Evolutionary conservation across 2,888 invertebrate species (phyloP), one percentile per base, ranked within the genome.

Genomic region (Acronicta aceris): DNA sequence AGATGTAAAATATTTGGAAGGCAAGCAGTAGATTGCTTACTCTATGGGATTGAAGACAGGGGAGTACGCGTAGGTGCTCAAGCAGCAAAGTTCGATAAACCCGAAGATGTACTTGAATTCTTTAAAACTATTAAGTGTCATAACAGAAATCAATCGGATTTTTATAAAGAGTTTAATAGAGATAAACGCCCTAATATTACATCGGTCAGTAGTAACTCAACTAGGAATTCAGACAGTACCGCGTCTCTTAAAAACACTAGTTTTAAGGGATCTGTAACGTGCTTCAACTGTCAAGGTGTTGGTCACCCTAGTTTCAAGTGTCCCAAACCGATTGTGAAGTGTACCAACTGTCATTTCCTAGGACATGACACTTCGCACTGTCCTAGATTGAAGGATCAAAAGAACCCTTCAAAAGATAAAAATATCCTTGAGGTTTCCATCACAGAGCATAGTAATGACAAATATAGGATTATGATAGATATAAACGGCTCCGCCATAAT

Each of bases 221-320:
- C n/a, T n/a, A n/a, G n/a, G n/a, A n/a, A n/a, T n/a, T n/a, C n/a
- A n/a, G n/a, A n/a, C n/a, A n/a, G n/a, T n/a, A n/a, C n/a, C n/a
- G n/a, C n/a, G n/a, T n/a, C n/a, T n/a, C n/a, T n/a, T n/a, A n/a
- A n/a, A n/a, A n/a, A n/a, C n/a, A n/a, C n/a, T n/a, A n/a, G n/a
- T n/a, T n/a, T n/a, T n/a, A n/a, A n/a, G n/a, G n/a, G n/a, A n/a
- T n/a, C n/a, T n/a, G n/a, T 51, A 1, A 51, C 21, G 21, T 59
- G 59, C 17, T 59, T 48, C 49, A 59, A 59, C 15, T 59, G 59
- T 33, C 40, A 43, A 13, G 43, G n/a, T 2, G 4, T 30, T 5
- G 59, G 59, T 2, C 59, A 59, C 15, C 48, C 53, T 1, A 48
- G 47, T 49, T 53, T 59, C 30, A 59, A 13, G 12, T 59, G 59